Conservation (phyloP, 1,140 invertebrate species). For the Colletes latitarsis region DNA sequence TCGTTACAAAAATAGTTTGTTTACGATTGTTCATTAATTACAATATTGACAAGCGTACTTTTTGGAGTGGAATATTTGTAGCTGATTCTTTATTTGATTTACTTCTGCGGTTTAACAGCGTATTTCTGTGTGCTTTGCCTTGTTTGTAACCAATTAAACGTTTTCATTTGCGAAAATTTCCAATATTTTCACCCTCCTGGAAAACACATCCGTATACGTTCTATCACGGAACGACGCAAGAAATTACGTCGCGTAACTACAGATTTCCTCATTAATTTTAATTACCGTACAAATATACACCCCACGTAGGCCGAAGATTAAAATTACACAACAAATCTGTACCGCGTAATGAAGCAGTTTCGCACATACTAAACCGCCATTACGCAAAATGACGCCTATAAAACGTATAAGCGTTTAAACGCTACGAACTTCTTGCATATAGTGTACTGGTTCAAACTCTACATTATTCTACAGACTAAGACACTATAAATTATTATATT, state of each 20-base stretch:
- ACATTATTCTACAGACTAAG: too few relatives aligned
- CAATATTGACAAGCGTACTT: too few relatives aligned
- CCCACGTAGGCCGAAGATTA: neutral
- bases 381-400: conserved; percentile 39
- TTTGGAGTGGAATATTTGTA: too few relatives aligned
- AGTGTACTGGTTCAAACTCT: too few relatives aligned
- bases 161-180: neutral
- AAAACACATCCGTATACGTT: neutral
- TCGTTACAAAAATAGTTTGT: neutral
- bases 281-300: neutral
- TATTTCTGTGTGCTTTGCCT: too few relatives aligned
- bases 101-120: too few relatives aligned
- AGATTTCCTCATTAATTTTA: neutral
- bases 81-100: too few relatives aligned
- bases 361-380: conserved; percentile 47
- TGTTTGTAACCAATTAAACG: neutral
- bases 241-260: neutral
- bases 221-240: neutral
- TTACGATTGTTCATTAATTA: too few relatives aligned
- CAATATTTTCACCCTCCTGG: neutral
- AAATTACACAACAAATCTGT: conserved; percentile 48
- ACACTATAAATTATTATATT: too few relatives aligned
- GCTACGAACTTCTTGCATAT: too few relatives aligned
- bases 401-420: neutral
- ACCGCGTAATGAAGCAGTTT: conserved; percentile 46